Base-by-base conservation (phyloP, 2,797 vertebrate species). In the Diceros bicornis region DNA sequence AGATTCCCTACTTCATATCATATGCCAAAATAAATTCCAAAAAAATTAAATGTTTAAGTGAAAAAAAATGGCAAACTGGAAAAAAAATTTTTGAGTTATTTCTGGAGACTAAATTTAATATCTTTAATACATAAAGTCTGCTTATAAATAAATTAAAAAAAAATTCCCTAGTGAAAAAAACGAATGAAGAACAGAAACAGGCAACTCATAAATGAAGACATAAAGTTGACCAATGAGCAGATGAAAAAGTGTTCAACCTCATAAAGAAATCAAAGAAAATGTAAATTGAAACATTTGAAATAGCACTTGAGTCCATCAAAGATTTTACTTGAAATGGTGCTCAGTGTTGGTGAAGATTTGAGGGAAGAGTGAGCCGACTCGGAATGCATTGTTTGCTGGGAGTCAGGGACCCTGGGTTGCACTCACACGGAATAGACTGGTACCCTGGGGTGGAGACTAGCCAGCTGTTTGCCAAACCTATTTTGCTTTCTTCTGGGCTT, bases 21-120 rank as follows among this genome's bases (percentile, higher is more conserved):
- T 29, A 20, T 62, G n/a, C 32, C 34, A 83, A 89, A 68, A 94
- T 55, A 81, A 92, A 96, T 81, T 75, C n/a, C 32, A 41, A 88
- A 66, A 94, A 2, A 41, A 88, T 94, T 79, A 77, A 84, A 84
- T 27, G 83, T 72, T 14, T 88, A 68, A 75, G 13, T 44, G 16
- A 29, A 27, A 21, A 47, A 85, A 83, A 95, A 75, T 2, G n/a
- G 9, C 27, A 34, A 57, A 52, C 17, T 21, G n/a, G 25, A 37
- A 47, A 75, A 86, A 77, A 78, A 61, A 4, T 0, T 23, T 59
- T 66, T 71, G 32, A 68, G 59, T 44, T 75, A n/a, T 92, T 62
- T 61, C 25, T 84, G 37, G 78, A 74, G 23, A 61, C 34, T 74
- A 68, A 41, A 20, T 77, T 87, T 57, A 47, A 6, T 82, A 34